Percentiles rank a stretch among this genome's conserved stretches.
Evolutionary conservation across 1,140 invertebrate genomes (phyloP).

Genomic region (Ips typographus): DNA sequence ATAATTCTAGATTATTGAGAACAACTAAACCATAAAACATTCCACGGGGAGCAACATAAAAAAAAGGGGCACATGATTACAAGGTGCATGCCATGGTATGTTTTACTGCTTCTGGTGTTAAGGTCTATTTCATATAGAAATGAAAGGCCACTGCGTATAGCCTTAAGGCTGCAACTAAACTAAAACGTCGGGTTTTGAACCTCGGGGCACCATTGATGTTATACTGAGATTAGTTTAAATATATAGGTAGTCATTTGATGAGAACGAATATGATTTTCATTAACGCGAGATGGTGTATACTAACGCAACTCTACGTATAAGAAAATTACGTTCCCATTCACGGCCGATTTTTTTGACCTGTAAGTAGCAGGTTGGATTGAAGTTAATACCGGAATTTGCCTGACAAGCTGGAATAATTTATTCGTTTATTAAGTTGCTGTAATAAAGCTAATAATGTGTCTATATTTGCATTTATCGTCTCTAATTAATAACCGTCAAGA

Average conservation of each 20-base stretch:
- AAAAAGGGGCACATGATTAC: constrained; percentile 15
- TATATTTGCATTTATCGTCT: not conserved
- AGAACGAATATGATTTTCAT: constrained; percentile 13
- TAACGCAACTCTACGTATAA: constrained; percentile 6
- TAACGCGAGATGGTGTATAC: not conserved
- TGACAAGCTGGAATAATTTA: not conserved
- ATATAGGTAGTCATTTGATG: constrained; percentile 18
- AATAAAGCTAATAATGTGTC: not conserved
- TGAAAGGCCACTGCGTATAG: constrained; percentile 21
- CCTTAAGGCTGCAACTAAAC: constrained; percentile 13
- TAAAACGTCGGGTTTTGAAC: constrained; percentile 11
- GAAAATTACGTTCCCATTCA: not conserved
- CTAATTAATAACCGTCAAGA: not conserved
- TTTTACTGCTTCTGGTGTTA: constrained; percentile 36
- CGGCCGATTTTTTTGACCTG: not conserved
- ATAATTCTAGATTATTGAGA: not conserved
- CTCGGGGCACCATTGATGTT: constrained; percentile 18
- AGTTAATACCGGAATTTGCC: not conserved
- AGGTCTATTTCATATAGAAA: constrained; percentile 33
- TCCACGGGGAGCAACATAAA: not conserved
- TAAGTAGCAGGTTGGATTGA: not conserved
- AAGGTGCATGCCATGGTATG: constrained; percentile 22
- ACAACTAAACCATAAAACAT: constrained; percentile 13
- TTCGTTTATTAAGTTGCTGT: not conserved
- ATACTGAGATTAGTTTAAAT: constrained; percentile 28